Percentiles rank a stretch among this genome's conserved stretches.
Conservation (phyloP, 1,140 invertebrate species). For the Latrodectus geometricus region DNA sequence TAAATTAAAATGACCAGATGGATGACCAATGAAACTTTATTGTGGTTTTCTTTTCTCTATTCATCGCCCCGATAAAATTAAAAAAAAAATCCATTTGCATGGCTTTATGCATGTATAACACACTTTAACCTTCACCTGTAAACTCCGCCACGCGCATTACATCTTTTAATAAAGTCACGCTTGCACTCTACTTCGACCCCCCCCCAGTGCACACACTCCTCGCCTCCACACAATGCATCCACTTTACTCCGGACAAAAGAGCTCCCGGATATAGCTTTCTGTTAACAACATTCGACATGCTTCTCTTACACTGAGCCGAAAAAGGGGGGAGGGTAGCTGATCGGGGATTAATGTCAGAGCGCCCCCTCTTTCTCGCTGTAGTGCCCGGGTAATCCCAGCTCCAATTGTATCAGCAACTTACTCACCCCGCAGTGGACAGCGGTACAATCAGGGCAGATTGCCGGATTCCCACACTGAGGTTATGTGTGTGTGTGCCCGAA, state of each 20-base stretch:
- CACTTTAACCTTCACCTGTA: not conserved
- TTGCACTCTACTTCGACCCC: not conserved
- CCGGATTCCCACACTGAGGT: constrained; percentile 3
- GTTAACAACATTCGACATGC: constrained; percentile 23
- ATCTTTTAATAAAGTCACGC: constrained; percentile 27
- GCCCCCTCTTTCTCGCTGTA: not conserved
- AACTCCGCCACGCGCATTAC: not conserved
- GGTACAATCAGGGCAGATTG: constrained; percentile 19
- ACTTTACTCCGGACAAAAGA: not conserved
- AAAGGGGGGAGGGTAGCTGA: not conserved
- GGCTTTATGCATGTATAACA: not conserved
- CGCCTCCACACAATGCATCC: not conserved
- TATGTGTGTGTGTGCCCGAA: not conserved
- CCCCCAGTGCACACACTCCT: not conserved
- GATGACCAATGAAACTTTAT: too few species aligned
- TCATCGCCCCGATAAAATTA: too few species aligned
- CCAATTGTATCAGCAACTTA: constrained; percentile 28
- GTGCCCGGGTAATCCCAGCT: constrained; percentile 6
- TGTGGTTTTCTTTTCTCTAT: too few species aligned
- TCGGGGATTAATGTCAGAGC: constrained; percentile 1
- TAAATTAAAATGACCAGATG: too few species aligned
- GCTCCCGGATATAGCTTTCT: constrained; percentile 24
- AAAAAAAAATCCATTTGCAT: not conserved
- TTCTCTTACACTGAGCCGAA: not conserved
- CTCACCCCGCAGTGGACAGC: constrained; percentile 5